Evolutionary conservation across 35 echinoderm and acorn worm species (phyloP).

Genomic region (Hemicentrotus pulcherrimus): DNA sequence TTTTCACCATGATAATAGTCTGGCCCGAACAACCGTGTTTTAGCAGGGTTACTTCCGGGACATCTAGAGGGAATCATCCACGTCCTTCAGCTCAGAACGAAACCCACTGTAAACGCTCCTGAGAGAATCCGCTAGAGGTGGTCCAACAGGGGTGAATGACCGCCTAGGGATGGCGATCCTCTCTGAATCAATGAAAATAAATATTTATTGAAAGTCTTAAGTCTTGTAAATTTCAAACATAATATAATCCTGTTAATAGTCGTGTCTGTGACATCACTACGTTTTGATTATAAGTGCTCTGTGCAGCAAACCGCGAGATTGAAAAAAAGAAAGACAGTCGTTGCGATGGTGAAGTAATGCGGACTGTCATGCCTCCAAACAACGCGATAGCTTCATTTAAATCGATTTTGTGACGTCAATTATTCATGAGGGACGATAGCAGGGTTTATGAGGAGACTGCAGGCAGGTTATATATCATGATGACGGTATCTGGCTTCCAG

Average conservation of each 20-base stretch:
- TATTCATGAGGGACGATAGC: conserved; percentile 1
- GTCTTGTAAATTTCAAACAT: background rate
- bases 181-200: background rate
- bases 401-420: background rate
- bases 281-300: background rate
- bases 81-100: background rate
- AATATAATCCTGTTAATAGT: background rate
- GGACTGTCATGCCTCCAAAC: background rate
- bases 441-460: background rate
- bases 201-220: background rate
- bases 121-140: background rate
- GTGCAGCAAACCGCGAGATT: background rate
- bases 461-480: background rate
- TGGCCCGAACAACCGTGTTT: background rate
- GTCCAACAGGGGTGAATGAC: background rate
- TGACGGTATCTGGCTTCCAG: background rate
- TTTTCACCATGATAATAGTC: too few species aligned
- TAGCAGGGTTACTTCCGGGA: background rate
- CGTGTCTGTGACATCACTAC: background rate
- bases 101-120: background rate
- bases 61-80: background rate
- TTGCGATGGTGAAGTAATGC: background rate
- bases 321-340: background rate
- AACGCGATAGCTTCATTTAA: background rate
- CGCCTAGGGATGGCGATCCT: too few species aligned